Base-by-base conservation (phyloP, 35 echinoderm and acorn worm genomes). In the Heliocidaris tuberculata region DNA sequence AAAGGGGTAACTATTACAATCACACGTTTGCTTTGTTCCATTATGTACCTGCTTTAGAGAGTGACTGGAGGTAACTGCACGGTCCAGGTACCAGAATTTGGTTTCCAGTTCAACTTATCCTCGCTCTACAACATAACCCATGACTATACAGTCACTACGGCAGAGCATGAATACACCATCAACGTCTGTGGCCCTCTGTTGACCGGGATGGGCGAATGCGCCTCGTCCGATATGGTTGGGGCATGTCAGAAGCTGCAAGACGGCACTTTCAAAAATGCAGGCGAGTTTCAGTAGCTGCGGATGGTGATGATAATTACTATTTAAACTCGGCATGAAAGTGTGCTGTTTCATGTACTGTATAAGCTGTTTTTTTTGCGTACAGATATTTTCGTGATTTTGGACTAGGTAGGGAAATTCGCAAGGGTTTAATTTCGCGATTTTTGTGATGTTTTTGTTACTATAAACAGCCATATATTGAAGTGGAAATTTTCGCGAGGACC, bases 131-230 rank as follows among this genome's bases (percentile, higher is more conserved):
- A 97, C 85, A 85, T 29, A 9, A 91, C 70, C 13, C 48, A 92
- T 0, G 95, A 99, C 61, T 99, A 99, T 60, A 50, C n/a, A 6
- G 94, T 97, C 5, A 48, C 4, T 2, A 87, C 54, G 13, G 89
- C 47, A 2, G 59, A 94, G 5, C 96, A 97, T 85, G 90, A 92
- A 21, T 99, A 97, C 85, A 92, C n/a, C 47, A 95, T 99, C 27
- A 99, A 99, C 87, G 96, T 97, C 9, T 99, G 98, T 93, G 94
- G 95, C 49, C 86, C 86, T 9, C 94, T 99, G 9, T 95, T 96
- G 15, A 9, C 30, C 31, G 65, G 85, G 2, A 30, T 48, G 12
- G 96, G 93, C 4, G 65, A 47, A 1, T 97, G 96, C 54, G 31
- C 21, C 50, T 60, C 2, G 24, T 16, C 10, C 17, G 92, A 31